phyloP scores from a whole-genome alignment of 1,140 invertebrate genomes.

The Ips nitidus region DNA sequence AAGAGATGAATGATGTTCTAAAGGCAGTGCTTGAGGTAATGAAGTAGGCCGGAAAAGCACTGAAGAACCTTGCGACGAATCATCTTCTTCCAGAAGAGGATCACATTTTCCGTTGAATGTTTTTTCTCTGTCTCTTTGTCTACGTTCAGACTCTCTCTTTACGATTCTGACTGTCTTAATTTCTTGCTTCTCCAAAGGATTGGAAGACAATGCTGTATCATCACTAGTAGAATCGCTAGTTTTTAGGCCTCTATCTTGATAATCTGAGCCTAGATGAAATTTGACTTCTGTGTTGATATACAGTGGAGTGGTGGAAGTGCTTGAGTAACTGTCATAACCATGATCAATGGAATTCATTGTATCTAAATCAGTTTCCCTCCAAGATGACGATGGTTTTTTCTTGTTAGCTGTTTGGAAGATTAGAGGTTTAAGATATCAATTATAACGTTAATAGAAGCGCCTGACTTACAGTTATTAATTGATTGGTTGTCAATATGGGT shows the following conservation, averaged over 20 bases:
- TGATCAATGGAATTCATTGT: constrained; percentile 69
- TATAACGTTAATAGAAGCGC: not conserved
- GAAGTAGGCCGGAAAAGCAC: constrained; percentile 38
- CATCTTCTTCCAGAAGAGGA: constrained; percentile 46
- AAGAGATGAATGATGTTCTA: constrained; percentile 28
- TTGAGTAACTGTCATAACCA: constrained; percentile 49
- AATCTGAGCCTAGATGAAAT: constrained; percentile 35
- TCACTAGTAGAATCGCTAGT: constrained; percentile 46
- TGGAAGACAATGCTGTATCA: constrained; percentile 41
- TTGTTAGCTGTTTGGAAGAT: constrained; percentile 42
- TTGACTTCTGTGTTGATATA: constrained; percentile 47
- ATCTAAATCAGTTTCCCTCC: constrained; percentile 90
- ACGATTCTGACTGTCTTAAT: constrained; percentile 93
- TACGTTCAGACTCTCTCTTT: constrained; percentile 84
- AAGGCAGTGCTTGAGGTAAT: constrained; percentile 35
- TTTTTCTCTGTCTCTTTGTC: constrained; percentile 71
- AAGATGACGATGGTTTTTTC: constrained; percentile 57
- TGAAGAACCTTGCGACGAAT: constrained; percentile 43
- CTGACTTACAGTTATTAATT: constrained; percentile 9
- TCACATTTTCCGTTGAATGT: constrained; percentile 48
- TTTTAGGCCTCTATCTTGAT: constrained; percentile 40
- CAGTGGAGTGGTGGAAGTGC: constrained; percentile 41
- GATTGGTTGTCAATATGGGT: constrained; percentile 22
- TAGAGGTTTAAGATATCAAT: too few relatives aligned
- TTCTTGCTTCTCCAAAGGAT: constrained; percentile 75